A percentile compares a stretch with the other conserved stretches of the same genome.
Conservation (phyloP, 2,113 vertebrate species). For the Megaleporinus macrocephalus region DNA sequence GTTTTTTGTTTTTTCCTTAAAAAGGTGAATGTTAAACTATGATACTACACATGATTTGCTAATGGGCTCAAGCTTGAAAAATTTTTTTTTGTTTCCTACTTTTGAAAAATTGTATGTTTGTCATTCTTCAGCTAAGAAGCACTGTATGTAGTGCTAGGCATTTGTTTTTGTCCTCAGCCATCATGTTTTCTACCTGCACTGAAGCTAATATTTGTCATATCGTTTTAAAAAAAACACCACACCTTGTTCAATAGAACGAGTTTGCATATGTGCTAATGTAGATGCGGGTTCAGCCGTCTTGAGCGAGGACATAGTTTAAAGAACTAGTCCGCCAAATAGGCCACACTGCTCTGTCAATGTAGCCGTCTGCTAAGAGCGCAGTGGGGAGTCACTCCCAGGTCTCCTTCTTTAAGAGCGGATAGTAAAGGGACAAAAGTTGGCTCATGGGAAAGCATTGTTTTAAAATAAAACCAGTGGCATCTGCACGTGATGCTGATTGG, state of each 20-base stretch:
- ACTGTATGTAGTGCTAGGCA: not conserved
- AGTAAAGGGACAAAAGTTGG: not conserved
- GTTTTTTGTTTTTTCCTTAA: not conserved
- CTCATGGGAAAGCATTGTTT: not conserved
- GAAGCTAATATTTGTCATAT: not conserved
- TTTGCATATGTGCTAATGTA: not conserved
- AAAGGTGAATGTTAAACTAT: conserved; percentile 59
- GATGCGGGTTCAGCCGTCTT: not conserved
- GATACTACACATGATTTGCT: conserved; percentile 39
- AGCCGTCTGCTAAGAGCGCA: not conserved
- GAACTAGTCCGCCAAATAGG: not conserved
- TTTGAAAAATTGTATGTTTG: conserved; percentile 60
- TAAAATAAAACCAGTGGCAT: not conserved
- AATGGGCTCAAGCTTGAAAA: conserved; percentile 38
- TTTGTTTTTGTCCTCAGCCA: not conserved
- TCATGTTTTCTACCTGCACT: not conserved
- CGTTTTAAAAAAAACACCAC: not conserved
- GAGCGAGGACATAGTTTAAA: not conserved
- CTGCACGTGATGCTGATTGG: too few species aligned
- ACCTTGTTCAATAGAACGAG: too few species aligned
- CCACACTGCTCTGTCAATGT: not conserved
- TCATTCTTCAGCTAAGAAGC: not conserved
- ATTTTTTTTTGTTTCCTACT: conserved; percentile 14
- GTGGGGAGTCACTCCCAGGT: not conserved
- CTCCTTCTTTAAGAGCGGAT: not conserved